Percentiles rank a stretch among this genome's conserved stretches.
These are phyloP conservation scores for Verasper variegatus DNA, from an alignment of 2,113 vertebrate genomes.

Conservation along the genomic window DNA sequence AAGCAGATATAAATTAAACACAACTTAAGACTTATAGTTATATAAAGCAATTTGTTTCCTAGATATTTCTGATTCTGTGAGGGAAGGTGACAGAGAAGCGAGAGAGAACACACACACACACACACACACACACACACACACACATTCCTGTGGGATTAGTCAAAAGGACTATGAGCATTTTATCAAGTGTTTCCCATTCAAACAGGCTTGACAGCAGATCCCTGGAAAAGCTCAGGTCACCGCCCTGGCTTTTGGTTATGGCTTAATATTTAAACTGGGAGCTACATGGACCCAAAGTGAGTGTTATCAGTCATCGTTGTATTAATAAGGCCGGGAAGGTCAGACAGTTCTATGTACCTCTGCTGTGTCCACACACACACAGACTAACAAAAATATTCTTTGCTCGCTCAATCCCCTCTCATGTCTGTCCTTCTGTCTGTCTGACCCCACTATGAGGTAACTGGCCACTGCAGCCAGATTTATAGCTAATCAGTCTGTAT, in stretches of 20 bases:
- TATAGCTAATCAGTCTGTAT: conserved; percentile 77
- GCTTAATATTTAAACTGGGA: conserved; percentile 94
- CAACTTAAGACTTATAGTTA: no score
- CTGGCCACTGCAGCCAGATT: conserved; percentile 70
- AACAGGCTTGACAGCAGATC: conserved; percentile 63
- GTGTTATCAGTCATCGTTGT: conserved; percentile 89
- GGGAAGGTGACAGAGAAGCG: conserved; percentile 44
- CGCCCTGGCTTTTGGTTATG: conserved; percentile 65
- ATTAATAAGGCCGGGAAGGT: conserved; percentile 87
- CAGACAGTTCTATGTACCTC: conserved; percentile 81
- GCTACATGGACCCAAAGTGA: conserved; percentile 84
- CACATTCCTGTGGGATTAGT: conserved; percentile 67
- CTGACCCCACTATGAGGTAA: conserved; percentile 68
- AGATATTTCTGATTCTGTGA: background rate
- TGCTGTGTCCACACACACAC: conserved; percentile 83
- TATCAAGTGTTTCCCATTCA: conserved; percentile 72
- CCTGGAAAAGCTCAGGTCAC: conserved; percentile 66
- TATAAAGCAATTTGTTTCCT: no score
- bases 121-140: conserved; percentile 37
- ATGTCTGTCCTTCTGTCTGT: conserved; percentile 55
- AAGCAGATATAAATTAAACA: no score
- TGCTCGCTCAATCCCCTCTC: conserved; percentile 49
- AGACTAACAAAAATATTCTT: conserved; percentile 51
- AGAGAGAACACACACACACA: conserved; percentile 11
- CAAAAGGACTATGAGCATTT: conserved; percentile 62